Evolutionary conservation across 2,797 vertebrate species (phyloP), one percentile per base, ranked within the genome.

Genomic region (Cetoscarus ocellatus): DNA sequence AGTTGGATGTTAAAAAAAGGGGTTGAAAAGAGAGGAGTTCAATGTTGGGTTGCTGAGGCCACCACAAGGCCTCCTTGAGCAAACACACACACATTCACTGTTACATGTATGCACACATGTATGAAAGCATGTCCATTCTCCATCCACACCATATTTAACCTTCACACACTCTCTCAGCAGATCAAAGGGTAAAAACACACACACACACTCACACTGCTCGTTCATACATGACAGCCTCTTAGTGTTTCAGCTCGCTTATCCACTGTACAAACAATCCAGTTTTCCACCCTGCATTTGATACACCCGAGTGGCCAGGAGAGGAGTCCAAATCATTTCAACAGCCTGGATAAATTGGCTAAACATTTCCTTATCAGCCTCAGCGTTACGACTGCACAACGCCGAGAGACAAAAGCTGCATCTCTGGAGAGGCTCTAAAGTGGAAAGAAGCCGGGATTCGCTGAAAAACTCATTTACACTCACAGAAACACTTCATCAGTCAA

Each of bases 261-360:
- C 71, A 40, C 82, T 75, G 66, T 68, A 79, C 70, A 89, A 80
- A 88, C 68, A 80, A 70, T 79, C 74, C 72, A 58, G 75, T 66
- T 87, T 89, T 89, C 83, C 84, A 84, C 57, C 51, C 55, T 62
- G 72, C 59, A 88, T 64, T 50, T 48, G 81, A 87, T 87, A 85
- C 54, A 54, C 74, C 77, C 85, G 8, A 61, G 68, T 42, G 80
- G 66, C 61, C 83, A 9, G 39, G 39, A 34, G 61, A 87, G 67
- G 70, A 79, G 10, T 88, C 76, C 82, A 86, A 83, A 88, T 87
- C 75, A 86, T 83, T 89, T 87, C 87, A 88, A 67, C 86, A 88
- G 86, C 68, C 80, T 71, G 73, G 78, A 75, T 62, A 75, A 83
- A 77, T 72, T 83, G 83, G 85, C 75, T 75, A 70, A 87, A 77